Evolutionary conservation across 2,888 invertebrate genomes (phyloP).

Genomic region (Theretra japonica): DNA sequence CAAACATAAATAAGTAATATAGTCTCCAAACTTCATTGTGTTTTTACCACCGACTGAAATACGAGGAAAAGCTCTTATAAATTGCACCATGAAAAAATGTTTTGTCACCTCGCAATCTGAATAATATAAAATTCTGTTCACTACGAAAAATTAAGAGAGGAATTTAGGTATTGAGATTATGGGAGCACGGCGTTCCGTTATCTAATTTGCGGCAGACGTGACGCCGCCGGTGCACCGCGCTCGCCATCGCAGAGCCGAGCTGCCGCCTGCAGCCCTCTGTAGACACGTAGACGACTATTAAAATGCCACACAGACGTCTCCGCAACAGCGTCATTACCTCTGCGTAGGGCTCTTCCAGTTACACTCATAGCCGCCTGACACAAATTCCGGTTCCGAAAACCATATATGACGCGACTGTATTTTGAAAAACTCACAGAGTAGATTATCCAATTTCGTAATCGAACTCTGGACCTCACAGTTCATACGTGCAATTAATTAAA

Average conservation of each 20-base stretch:
- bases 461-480: too few species aligned
- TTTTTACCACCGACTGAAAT: constrained; percentile 6
- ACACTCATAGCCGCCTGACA: too few species aligned
- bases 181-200: not conserved
- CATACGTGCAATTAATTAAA: too few species aligned
- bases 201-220: constrained; percentile 10
- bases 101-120: not conserved
- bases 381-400: too few species aligned
- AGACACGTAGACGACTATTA: too few species aligned
- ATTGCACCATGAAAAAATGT: not conserved
- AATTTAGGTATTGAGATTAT: not conserved
- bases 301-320: too few species aligned
- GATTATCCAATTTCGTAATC: too few species aligned
- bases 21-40: not conserved
- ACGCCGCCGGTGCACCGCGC: not conserved
- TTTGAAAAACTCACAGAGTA: too few species aligned
- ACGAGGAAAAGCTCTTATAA: constrained; percentile 4
- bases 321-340: too few species aligned
- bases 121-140: not conserved
- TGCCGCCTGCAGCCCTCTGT: not conserved
- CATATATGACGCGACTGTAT: too few species aligned
- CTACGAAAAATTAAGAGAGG: not conserved
- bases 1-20: not conserved
- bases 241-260: not conserved
- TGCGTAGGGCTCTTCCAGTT: too few species aligned